A percentile compares a stretch with the other conserved stretches of the same genome.
These are phyloP conservation scores for Crotalus horridus DNA, from an alignment of 2,113 vertebrate genomes.

Conservation along the genomic window DNA sequence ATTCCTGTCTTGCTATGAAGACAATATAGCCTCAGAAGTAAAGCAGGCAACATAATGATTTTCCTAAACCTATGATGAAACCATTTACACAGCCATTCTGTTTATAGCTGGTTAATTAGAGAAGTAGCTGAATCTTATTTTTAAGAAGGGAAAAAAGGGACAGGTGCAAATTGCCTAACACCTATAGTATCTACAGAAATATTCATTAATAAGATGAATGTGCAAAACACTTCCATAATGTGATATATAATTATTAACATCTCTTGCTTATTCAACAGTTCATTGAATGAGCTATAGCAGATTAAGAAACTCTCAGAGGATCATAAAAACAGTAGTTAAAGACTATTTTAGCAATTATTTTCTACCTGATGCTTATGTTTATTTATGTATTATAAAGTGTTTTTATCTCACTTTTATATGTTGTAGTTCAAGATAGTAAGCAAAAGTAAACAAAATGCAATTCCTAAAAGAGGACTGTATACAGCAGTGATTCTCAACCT, in stretches of 20 bases:
- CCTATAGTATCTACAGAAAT: constrained; percentile 45
- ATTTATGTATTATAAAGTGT: background rate
- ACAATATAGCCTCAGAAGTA: constrained; percentile 28
- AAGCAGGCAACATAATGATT: constrained; percentile 23
- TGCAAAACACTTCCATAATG: constrained; percentile 47
- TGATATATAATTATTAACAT: constrained; percentile 59
- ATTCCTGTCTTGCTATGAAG: constrained; percentile 24
- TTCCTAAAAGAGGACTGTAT: background rate
- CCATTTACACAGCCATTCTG: constrained; percentile 30
- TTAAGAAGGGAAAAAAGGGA: constrained; percentile 44
- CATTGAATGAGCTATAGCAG: constrained; percentile 39
- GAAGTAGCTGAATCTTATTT: constrained; percentile 47
- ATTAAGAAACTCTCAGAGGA: constrained; percentile 44
- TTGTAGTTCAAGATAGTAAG: background rate
- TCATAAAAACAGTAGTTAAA: constrained; percentile 33
- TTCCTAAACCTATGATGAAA: constrained; percentile 34
- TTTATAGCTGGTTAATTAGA: constrained; percentile 61
- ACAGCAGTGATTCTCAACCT: background rate
- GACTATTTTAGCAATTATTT: background rate
- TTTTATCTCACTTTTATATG: background rate
- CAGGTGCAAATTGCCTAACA: constrained; percentile 60
- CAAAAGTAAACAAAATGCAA: background rate
- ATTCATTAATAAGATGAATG: constrained; percentile 58
- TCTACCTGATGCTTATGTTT: background rate
- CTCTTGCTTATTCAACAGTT: constrained; percentile 63